These are phyloP conservation scores for Eupeodes latifasciatus DNA, from an alignment of 2,888 invertebrate species.

Conservation along the genomic window DNA sequence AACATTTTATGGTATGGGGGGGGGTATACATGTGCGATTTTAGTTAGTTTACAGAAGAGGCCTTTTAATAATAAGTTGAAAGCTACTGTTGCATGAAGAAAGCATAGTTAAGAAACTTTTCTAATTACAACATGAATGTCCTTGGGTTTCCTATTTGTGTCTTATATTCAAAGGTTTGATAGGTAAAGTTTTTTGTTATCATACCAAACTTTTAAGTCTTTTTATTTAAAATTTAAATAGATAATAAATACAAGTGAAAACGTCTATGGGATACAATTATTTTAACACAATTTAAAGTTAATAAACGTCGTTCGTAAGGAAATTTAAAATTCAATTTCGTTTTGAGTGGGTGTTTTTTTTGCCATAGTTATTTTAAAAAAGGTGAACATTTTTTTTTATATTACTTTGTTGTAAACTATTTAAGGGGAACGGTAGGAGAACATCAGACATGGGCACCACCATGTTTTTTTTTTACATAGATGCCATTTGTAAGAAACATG, in stretches of 20 bases:
- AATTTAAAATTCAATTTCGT: too few relatives aligned
- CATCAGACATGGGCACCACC: too few relatives aligned
- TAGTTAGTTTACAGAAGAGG: constrained; percentile 1
- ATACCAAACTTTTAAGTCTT: neutral
- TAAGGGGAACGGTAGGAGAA: too few relatives aligned
- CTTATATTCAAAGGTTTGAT: neutral
- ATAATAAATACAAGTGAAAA: neutral
- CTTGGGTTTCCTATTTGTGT: constrained; percentile 10
- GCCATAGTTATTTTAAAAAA: too few relatives aligned
- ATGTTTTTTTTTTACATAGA: too few relatives aligned
- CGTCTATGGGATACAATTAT: neutral
- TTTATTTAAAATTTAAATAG: neutral
- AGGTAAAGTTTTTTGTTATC: neutral
- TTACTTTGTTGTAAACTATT: too few relatives aligned
- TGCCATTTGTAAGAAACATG: too few relatives aligned
- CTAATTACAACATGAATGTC: constrained; percentile 53
- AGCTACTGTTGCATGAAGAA: constrained; percentile 47
- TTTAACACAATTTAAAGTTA: neutral
- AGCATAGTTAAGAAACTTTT: constrained; percentile 49
- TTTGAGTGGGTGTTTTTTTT: too few relatives aligned
- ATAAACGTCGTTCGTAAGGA: too few relatives aligned
- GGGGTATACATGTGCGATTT: neutral
- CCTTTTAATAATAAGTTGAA: constrained; percentile 26
- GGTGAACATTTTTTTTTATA: too few relatives aligned
- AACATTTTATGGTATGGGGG: neutral